Base-by-base conservation (phyloP, 2,888 invertebrate genomes). In the Sturmia bella region DNA sequence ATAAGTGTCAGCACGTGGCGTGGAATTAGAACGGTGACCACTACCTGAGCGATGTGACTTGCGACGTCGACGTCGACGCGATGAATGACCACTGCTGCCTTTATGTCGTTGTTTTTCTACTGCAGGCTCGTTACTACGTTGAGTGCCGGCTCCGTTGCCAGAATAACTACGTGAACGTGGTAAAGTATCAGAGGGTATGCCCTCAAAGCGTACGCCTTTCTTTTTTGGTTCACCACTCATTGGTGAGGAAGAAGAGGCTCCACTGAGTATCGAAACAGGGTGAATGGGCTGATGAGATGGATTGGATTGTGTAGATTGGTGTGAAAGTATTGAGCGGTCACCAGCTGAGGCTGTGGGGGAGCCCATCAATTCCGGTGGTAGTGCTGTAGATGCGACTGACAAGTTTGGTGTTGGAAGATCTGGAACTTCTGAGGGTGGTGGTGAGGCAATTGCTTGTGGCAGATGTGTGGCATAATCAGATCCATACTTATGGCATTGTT, bases 121-220 rank as follows among this genome's bases (percentile, higher is more conserved):
- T 21, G 27, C 19, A 27, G 17, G 69, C 2, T 80, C 80, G 3
- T 56, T 73, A 15, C 50, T 56, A 1, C 86, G 84, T 52, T 88
- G 86, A 13, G 88, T 90, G 59, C 89, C 89, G 0, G 89, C 89
- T 2, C 88, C 91, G 48, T 92, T 89, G 68, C 92, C 92, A 0
- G 92, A 92, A 84, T 93, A 93, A 85, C 92, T 92, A 74, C 92
- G 89, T 57, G 93, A 92, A 54, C 93, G 89, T 7, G 93, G 92
- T 80, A 93, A 89, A 0, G 91, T 90, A 72, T 91, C 91, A 2
- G 90, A 87, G 2, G 91, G 90, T 24, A 91, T 89, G 41, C 91
- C 91, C 83, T 91, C 91, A 64, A 91, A 91, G 72, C 91, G 90
- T 1, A 91, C 91, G 32, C 91, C 91, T 83, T 91, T 91, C 84